Percentiles rank a stretch among this genome's conserved stretches.
These are phyloP conservation scores for Podotricha telesiphe DNA, from an alignment of 2,888 invertebrate genomes.

Conservation along the genomic window DNA sequence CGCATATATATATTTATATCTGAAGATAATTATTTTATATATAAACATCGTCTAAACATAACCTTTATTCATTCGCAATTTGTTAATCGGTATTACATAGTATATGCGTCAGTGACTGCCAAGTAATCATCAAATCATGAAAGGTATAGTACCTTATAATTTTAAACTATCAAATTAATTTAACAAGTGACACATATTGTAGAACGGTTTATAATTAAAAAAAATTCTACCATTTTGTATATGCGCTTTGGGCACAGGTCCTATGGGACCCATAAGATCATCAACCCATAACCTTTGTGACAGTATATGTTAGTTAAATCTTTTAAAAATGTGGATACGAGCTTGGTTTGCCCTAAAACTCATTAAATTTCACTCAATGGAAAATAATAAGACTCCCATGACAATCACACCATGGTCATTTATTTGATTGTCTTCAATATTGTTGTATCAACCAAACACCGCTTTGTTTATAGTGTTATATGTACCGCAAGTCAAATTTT, in stretches of 20 bases:
- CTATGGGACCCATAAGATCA: no score
- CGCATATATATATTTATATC: slow-evolving; percentile 9
- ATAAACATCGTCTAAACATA: slow-evolving; percentile 19
- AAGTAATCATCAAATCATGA: slow-evolving; percentile 30
- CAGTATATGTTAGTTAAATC: background rate
- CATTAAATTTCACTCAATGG: background rate
- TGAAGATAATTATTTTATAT: slow-evolving; percentile 35
- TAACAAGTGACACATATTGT: background rate
- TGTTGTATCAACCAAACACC: no score
- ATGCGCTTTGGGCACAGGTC: background rate
- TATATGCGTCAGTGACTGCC: slow-evolving; percentile 9
- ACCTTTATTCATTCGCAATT: slow-evolving; percentile 26
- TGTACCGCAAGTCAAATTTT: no score
- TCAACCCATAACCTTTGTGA: no score
- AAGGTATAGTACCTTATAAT: slow-evolving; percentile 27
- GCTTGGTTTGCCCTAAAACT: background rate
- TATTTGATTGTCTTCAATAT: no score
- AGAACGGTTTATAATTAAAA: background rate
- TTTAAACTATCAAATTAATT: background rate
- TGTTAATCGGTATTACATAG: background rate
- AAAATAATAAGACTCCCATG: no score
- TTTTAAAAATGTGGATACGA: background rate
- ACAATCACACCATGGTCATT: no score
- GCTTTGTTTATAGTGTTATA: no score
- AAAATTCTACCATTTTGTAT: background rate